These are phyloP conservation scores for Ophion costatus DNA, from an alignment of 2,888 invertebrate species.

Conservation along the genomic window DNA sequence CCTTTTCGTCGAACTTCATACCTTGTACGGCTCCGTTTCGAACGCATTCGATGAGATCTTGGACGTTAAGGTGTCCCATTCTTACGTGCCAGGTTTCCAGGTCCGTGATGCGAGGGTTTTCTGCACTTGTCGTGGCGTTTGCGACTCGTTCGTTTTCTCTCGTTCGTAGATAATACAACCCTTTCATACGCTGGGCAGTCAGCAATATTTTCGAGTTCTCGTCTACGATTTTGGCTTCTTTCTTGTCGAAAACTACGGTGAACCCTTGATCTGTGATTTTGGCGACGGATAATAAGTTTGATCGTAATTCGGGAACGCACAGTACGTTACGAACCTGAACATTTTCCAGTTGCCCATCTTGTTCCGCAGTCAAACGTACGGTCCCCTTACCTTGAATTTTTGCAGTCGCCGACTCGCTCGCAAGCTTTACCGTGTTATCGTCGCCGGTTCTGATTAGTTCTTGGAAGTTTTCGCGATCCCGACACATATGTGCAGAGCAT, in stretches of 20 bases:
- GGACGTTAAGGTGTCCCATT: conserved; percentile 63
- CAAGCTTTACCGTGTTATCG: conserved; percentile 1
- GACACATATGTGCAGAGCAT: conserved; percentile 53
- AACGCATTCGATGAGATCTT: conserved; percentile 53
- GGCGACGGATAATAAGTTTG: conserved; percentile 56
- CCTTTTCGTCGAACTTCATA: conserved; percentile 21
- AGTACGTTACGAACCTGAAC: conserved; percentile 5
- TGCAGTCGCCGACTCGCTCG: conserved; percentile 45
- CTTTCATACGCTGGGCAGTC: conserved; percentile 42
- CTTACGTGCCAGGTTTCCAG: conserved; percentile 57
- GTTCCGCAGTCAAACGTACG: conserved; percentile 33
- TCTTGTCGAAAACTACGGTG: conserved; percentile 29
- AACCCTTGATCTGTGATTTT: conserved; percentile 41
- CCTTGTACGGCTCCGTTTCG: conserved; percentile 46
- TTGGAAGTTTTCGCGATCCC: neutral
- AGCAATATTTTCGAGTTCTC: conserved; percentile 20
- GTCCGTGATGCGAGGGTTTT: neutral
- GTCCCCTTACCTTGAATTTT: conserved; percentile 49
- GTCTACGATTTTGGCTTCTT: neutral
- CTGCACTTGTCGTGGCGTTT: neutral
- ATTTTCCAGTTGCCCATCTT: neutral
- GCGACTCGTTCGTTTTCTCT: neutral
- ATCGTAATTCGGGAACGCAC: conserved; percentile 55
- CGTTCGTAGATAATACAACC: conserved; percentile 35
- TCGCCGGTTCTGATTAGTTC: neutral